Conservation (phyloP, 2,888 invertebrate species). For the Bellardia pandia region DNA sequence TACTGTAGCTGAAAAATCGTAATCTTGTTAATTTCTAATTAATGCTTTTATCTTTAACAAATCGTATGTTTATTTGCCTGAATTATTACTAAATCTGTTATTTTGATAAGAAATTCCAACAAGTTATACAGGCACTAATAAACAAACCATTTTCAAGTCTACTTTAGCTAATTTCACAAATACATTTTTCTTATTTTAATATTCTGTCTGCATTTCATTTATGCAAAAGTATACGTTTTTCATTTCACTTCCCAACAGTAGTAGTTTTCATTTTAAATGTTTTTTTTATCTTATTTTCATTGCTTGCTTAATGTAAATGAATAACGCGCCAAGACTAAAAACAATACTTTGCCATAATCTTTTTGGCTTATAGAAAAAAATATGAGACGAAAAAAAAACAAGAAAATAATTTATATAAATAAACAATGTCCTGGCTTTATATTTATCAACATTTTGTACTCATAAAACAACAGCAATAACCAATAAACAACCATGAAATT, state of each 20-base stretch:
- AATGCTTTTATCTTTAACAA: background rate
- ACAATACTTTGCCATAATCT: conserved; percentile 57
- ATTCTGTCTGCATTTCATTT: background rate
- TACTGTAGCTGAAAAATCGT: background rate
- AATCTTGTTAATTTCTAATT: background rate
- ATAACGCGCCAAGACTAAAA: conserved; percentile 34
- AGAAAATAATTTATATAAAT: conserved; percentile 20
- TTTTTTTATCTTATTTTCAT: conserved; percentile 6
- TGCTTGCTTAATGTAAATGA: conserved; percentile 37
- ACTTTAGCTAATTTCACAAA: background rate
- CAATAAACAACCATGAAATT: conserved; percentile 31
- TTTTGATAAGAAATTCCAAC: background rate
- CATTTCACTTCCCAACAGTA: background rate
- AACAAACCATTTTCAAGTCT: background rate
- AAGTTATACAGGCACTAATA: background rate
- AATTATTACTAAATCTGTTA: background rate
- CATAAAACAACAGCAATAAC: conserved; percentile 2
- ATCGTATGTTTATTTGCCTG: background rate
- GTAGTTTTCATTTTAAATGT: conserved; percentile 7
- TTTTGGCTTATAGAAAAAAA: conserved; percentile 22
- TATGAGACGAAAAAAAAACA: background rate
- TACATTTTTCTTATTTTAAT: background rate
- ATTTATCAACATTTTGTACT: conserved; percentile 41
- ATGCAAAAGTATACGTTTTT: background rate
- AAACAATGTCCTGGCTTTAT: conserved; percentile 19